Base-by-base conservation (phyloP, 2,797 vertebrate species). In the Austrolebias charrua region DNA sequence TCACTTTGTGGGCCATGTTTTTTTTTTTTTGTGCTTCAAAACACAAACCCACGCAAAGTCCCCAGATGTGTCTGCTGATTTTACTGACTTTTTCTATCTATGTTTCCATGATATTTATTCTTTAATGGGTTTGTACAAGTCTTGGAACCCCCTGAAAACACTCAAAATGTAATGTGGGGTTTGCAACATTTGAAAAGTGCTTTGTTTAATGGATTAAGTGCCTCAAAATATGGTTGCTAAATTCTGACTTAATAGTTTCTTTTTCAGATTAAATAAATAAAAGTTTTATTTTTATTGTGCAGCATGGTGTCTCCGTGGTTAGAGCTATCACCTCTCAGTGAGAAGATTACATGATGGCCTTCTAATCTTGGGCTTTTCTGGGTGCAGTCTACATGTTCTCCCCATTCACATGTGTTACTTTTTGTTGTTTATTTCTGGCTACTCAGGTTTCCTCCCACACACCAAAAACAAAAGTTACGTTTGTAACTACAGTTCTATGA, bases 1-100 rank as follows among this genome's bases (percentile, higher is more conserved):
- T 81, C 66, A 71, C 62, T 71, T 59, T 60, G 68, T 52, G 69
- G 73, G 73, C 63, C 60, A 35, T 63, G 83, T 68, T 24, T 68
- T 69, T 65, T 68, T 24, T 68, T 69, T 65, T 66, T 7, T 54
- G 20, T 31, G 1, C 56, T 18, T 47, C 54, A 60, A 56, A 51
- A 73, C 59, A 63, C 51, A 48, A 61, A 67, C 43, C 52, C 42
- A 59, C 43, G 33, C 49, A 58, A 24, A 73, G 29, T 60, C 18
- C 53, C 31, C 49, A 20, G 51, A 60, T 52, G 40, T 66, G 55
- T 43, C 48, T 57, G 51, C 19, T 63, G 16, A 60, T 44, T 66
- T 62, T 63, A 6, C 33, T 66, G n/a, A 42, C 14, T 33, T 63
- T 46, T 60, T 31, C 51, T 47, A 13, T 48, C 12, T 42, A 43